Evolutionary conservation across 2,113 vertebrate species (phyloP).

Genomic region (Pluvialis apricaria): DNA sequence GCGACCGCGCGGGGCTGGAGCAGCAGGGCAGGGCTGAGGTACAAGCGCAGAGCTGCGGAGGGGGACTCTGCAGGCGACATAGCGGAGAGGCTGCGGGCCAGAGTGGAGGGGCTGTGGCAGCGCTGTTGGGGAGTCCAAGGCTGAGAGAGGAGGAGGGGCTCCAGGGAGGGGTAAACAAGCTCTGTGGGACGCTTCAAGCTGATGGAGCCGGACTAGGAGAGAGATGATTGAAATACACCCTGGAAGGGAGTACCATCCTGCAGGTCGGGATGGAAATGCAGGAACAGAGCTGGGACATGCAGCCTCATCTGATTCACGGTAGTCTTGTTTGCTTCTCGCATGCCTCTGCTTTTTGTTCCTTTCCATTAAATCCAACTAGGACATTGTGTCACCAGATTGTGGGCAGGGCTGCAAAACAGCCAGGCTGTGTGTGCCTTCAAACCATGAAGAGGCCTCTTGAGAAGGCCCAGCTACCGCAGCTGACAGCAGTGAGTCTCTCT

Average conservation of each 20-base stretch:
- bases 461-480: not conserved
- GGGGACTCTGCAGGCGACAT: not conserved
- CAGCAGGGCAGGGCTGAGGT: not conserved
- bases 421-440: not conserved
- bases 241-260: not conserved
- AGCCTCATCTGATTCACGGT: not conserved
- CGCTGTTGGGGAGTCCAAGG: not conserved
- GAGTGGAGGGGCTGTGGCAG: not conserved
- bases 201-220: not conserved
- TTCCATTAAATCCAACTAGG: not conserved
- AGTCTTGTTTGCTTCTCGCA: not conserved
- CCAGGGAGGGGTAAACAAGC: not conserved
- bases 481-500: not conserved
- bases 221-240: not conserved
- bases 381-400: not conserved
- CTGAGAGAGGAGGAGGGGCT: not conserved
- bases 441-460: not conserved
- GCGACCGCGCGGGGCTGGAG: not conserved
- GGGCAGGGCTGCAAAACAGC: not conserved
- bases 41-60: not conserved
- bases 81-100: not conserved
- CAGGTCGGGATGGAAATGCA: not conserved
- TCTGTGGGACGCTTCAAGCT: not conserved
- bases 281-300: not conserved
- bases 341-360: not conserved